phyloP scores from a whole-genome alignment of 2,888 invertebrate species.

The Tryphoninae sp. region DNA sequence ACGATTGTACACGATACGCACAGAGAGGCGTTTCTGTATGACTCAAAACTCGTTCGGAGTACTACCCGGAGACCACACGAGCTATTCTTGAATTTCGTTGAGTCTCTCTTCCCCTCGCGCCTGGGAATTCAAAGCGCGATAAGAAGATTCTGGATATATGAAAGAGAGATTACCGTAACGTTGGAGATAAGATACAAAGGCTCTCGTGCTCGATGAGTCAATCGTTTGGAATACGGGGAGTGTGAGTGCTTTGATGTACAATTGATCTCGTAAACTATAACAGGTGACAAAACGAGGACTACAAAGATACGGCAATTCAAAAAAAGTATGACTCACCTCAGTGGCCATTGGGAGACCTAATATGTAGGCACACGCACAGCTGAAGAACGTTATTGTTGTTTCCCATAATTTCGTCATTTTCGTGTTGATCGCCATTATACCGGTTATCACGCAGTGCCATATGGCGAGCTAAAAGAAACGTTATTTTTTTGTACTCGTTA shows the following conservation, averaged over 20 bases:
- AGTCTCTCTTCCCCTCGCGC: slow-evolving; percentile 11
- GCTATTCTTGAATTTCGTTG: slow-evolving; percentile 39
- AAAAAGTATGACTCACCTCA: slow-evolving; percentile 84
- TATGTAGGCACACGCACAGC: slow-evolving; percentile 91
- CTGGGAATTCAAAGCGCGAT: slow-evolving; percentile 50
- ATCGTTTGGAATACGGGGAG: slow-evolving; percentile 36
- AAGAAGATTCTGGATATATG: slow-evolving; percentile 50
- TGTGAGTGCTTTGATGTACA: slow-evolving; percentile 10
- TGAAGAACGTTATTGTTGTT: slow-evolving; percentile 91
- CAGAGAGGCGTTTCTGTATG: slow-evolving; percentile 44
- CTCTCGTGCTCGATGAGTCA: slow-evolving; percentile 31
- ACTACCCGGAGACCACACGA: slow-evolving; percentile 14
- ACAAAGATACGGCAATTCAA: neutral
- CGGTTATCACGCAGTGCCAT: slow-evolving; percentile 95
- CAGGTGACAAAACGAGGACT: neutral
- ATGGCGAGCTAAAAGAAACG: slow-evolving; percentile 86
- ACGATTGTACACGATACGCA: slow-evolving; percentile 28
- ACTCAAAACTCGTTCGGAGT: slow-evolving; percentile 47
- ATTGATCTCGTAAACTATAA: neutral
- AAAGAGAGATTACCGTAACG: slow-evolving; percentile 43
- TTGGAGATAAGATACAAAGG: slow-evolving; percentile 53
- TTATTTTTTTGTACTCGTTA: slow-evolving; percentile 24
- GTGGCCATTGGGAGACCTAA: slow-evolving; percentile 93
- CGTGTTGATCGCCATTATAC: slow-evolving; percentile 90
- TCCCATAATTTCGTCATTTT: slow-evolving; percentile 89